These are phyloP conservation scores for Hippolais icterina DNA, from an alignment of 2,113 vertebrate genomes.

Conservation along the genomic window DNA sequence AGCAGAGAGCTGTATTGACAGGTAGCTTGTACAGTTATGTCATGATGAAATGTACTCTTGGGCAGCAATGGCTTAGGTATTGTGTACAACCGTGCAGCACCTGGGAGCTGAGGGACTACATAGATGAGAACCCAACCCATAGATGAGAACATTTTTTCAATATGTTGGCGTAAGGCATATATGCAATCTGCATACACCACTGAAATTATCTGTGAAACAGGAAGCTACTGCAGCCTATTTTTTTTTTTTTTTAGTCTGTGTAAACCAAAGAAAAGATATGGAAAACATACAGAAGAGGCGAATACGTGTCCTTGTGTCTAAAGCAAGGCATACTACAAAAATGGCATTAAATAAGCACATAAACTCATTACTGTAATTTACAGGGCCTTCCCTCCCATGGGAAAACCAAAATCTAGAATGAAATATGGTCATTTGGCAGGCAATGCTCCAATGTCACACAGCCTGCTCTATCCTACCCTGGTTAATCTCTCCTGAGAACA, in stretches of 20 bases:
- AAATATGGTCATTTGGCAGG: not conserved
- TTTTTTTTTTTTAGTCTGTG: not conserved
- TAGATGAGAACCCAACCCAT: not conserved
- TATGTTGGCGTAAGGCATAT: not conserved
- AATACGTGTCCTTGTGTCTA: not conserved
- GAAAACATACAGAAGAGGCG: not conserved
- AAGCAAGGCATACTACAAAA: not conserved
- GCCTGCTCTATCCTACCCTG: not conserved
- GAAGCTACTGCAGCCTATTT: not conserved
- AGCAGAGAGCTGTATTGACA: not conserved
- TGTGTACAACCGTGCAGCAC: accelerated
- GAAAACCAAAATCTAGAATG: not conserved
- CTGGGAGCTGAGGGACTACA: not conserved
- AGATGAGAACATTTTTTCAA: not conserved
- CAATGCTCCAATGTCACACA: not conserved
- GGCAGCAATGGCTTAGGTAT: not conserved
- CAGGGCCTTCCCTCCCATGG: not conserved
- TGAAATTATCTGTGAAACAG: not conserved
- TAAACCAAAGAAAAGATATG: not conserved
- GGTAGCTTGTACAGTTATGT: not conserved
- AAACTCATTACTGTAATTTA: not conserved
- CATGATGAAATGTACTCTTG: not conserved
- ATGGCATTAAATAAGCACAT: not conserved
- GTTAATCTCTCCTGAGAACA: not conserved
- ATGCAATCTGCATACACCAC: not conserved